These are phyloP conservation scores for Folsomia manolachei DNA, from an alignment of 2,888 invertebrate genomes.

Conservation along the genomic window DNA sequence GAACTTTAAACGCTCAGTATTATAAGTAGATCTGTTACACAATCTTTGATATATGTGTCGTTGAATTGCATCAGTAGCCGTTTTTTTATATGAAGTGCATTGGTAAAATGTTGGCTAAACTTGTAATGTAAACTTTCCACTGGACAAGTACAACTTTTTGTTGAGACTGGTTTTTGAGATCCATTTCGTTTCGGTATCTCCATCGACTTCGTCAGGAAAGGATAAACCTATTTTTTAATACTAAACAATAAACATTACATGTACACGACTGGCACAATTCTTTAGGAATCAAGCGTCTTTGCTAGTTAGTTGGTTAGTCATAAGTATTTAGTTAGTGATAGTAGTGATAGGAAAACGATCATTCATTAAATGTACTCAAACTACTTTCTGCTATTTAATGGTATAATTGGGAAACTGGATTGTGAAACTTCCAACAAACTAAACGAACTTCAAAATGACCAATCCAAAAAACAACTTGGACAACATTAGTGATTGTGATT, in stretches of 20 bases:
- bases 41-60: not conserved
- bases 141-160: slow-evolving; percentile 19
- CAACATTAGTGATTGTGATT: slow-evolving; percentile 5
- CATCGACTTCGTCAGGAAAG: too few species aligned
- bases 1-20: not conserved
- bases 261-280: too few species aligned
- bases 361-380: too few species aligned
- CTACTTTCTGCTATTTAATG: too few species aligned
- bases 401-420: not conserved
- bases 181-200: too few species aligned
- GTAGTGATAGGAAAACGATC: too few species aligned
- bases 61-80: not conserved
- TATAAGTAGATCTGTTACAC: not conserved
- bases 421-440: not conserved
- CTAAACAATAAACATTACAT: too few species aligned
- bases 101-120: too few species aligned
- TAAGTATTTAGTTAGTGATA: too few species aligned
- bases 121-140: slow-evolving; percentile 1
- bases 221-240: too few species aligned
- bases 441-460: slow-evolving; percentile 7
- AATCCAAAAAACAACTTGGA: not conserved
- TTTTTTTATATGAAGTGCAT: too few species aligned
- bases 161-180: slow-evolving; percentile 7
- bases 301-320: too few species aligned
- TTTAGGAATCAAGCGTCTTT: not conserved